phyloP scores from a whole-genome alignment of 2,113 vertebrate species.

The Pipa parva region DNA sequence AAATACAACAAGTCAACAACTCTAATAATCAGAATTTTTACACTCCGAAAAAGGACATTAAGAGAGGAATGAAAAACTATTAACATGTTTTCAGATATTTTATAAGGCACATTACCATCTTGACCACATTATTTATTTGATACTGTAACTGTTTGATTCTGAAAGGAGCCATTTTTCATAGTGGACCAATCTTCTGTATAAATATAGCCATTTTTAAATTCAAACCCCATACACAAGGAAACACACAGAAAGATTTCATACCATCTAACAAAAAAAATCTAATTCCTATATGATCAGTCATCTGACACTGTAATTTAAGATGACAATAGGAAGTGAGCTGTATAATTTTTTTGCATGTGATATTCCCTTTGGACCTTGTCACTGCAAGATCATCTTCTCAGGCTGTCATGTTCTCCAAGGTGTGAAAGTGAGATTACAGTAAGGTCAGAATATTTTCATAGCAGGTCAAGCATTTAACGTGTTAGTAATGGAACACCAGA shows the following conservation, averaged over 20 bases:
- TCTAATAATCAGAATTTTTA: too few relatives aligned
- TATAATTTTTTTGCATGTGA: conserved; percentile 32
- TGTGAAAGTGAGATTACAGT: conserved; percentile 46
- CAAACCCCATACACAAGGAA: not conserved
- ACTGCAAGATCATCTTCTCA: conserved; percentile 14
- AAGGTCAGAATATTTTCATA: conserved; percentile 43
- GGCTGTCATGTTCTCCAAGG: conserved; percentile 33
- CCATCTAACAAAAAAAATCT: conserved; percentile 23
- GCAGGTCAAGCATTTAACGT: conserved; percentile 21
- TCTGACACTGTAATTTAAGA: conserved; percentile 51
- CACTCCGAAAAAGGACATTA: too few relatives aligned
- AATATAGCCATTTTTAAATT: not conserved
- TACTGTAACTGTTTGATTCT: too few relatives aligned
- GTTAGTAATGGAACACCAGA: conserved; percentile 31
- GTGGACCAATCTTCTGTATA: not conserved
- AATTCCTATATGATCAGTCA: conserved; percentile 27
- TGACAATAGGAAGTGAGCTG: conserved; percentile 42
- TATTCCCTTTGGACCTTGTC: conserved; percentile 27
- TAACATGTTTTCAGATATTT: too few relatives aligned
- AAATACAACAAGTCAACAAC: too few relatives aligned
- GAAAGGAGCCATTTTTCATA: not conserved
- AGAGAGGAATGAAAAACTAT: too few relatives aligned
- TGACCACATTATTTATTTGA: too few relatives aligned
- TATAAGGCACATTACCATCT: too few relatives aligned
- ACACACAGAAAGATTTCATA: conserved; percentile 2